phyloP scores from a whole-genome alignment of 2,888 invertebrate genomes.

The Cephus pulcher region DNA sequence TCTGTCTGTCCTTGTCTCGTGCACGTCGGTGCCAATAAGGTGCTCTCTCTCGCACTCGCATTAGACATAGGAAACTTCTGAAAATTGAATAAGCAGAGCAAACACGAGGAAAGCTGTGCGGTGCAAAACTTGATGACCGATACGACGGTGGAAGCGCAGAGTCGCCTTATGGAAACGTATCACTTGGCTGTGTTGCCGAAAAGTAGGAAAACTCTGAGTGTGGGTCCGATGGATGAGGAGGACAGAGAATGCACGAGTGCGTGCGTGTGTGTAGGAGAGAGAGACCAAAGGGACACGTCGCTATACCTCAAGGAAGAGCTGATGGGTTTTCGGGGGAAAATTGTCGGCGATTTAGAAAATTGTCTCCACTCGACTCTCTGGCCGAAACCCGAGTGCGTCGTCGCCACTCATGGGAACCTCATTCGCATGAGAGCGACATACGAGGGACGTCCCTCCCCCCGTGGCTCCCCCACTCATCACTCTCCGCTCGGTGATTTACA shows the following conservation, averaged over 20 bases:
- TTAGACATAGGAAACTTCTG: not conserved
- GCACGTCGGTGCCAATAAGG: not conserved
- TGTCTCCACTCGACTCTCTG: not conserved
- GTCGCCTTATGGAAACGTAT: not conserved
- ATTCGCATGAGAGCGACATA: not conserved
- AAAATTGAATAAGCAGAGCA: too few relatives aligned
- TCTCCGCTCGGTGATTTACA: not conserved
- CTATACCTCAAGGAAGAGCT: not conserved
- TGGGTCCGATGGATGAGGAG: not conserved
- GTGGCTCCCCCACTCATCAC: not conserved
- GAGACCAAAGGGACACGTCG: not conserved
- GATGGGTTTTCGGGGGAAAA: conserved; percentile 10
- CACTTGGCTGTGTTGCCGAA: not conserved
- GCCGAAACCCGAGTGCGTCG: not conserved
- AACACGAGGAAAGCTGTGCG: too few relatives aligned
- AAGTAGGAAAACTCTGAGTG: not conserved
- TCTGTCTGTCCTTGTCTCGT: not conserved
- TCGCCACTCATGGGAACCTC: conserved; percentile 2
- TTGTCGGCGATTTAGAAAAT: conserved; percentile 11
- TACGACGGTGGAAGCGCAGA: not conserved
- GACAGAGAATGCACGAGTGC: not conserved
- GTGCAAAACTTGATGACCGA: too few relatives aligned
- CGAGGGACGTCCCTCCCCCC: not conserved
- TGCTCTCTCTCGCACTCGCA: not conserved
- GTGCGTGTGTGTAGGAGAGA: not conserved